A percentile compares a stretch with the other conserved stretches of the same genome.
Evolutionary conservation across 2,888 invertebrate genomes (phyloP).

Genomic region (Boloria selene): DNA sequence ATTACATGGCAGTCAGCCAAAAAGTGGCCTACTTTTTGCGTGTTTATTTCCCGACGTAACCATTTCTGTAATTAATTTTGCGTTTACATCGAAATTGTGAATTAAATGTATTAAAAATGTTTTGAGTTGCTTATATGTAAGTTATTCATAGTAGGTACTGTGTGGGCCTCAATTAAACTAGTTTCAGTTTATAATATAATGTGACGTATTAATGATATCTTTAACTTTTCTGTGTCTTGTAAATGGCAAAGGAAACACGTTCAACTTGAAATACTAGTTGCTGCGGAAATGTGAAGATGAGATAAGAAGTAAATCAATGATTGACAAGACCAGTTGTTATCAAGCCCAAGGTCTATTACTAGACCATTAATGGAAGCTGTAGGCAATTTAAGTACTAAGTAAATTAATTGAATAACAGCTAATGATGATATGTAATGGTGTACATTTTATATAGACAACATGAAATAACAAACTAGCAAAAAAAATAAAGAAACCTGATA

Average conservation of each 20-base stretch:
- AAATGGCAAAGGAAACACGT: constrained; percentile 14
- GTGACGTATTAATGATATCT: neutral
- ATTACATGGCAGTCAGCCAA: constrained; percentile 36
- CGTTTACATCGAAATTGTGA: neutral
- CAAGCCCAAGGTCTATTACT: constrained; percentile 25
- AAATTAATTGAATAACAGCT: constrained; percentile 25
- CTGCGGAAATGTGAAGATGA: constrained; percentile 29
- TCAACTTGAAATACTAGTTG: constrained; percentile 29
- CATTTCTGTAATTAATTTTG: constrained; percentile 10
- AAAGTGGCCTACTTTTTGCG: constrained; percentile 28
- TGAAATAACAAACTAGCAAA: too few relatives aligned
- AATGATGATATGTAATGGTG: neutral
- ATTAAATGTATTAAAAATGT: neutral
- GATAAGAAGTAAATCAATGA: constrained; percentile 27
- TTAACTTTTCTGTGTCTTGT: constrained; percentile 11
- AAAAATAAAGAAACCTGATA: too few relatives aligned
- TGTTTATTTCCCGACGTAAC: constrained; percentile 14
- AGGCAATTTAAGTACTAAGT: constrained; percentile 10
- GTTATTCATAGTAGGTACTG: too few relatives aligned
- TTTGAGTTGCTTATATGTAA: neutral
- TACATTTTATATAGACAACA: neutral
- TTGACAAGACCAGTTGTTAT: constrained; percentile 26
- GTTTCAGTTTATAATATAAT: neutral
- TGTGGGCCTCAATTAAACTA: neutral
- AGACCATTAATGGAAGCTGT: constrained; percentile 16